phyloP scores from a whole-genome alignment of 2,113 vertebrate genomes.

The Leptobrachium ailaonicum region DNA sequence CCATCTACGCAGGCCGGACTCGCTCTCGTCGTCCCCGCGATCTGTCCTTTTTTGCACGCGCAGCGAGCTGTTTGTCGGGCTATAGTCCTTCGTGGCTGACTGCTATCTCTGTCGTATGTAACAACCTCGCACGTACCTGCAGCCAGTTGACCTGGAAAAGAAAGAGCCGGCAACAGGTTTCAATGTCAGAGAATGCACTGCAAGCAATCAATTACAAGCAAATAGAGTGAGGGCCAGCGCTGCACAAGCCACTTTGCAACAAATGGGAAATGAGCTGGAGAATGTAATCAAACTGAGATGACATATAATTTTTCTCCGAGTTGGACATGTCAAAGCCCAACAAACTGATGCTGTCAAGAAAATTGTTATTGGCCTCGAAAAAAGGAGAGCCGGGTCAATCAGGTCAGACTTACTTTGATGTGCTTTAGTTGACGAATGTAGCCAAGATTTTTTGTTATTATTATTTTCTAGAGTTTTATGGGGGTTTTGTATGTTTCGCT shows the following conservation, averaged over 20 bases:
- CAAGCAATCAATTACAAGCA: conserved; percentile 53
- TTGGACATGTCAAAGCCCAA: conserved; percentile 53
- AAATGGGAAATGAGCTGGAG: conserved; percentile 60
- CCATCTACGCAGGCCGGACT: conserved; percentile 97
- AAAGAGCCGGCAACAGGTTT: conserved; percentile 64
- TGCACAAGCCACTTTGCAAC: conserved; percentile 55
- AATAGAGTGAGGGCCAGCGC: conserved; percentile 50
- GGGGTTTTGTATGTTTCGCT: too few relatives aligned
- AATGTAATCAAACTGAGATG: conserved; percentile 57
- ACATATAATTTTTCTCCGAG: conserved; percentile 58
- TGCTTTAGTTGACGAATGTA: conserved; percentile 6
- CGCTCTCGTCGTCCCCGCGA: conserved; percentile 95
- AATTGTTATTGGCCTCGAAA: conserved; percentile 55
- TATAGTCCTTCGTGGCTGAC: conserved; percentile 95
- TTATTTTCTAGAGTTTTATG: too few relatives aligned
- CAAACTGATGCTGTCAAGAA: conserved; percentile 54
- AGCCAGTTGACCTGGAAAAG: conserved; percentile 92
- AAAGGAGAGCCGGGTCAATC: conserved; percentile 50
- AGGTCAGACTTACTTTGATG: conserved; percentile 41
- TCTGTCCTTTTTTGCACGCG: conserved; percentile 98
- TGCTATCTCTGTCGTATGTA: conserved; percentile 95
- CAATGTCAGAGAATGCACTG: conserved; percentile 59
- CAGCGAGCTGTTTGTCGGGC: conserved; percentile 98
- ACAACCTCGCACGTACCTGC: conserved; percentile 97
- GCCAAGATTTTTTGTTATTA: not conserved